Percentiles rank a stretch among this genome's conserved stretches.
Evolutionary conservation across 2,888 invertebrate species (phyloP).

Genomic region (Orchesellides sinensis): DNA sequence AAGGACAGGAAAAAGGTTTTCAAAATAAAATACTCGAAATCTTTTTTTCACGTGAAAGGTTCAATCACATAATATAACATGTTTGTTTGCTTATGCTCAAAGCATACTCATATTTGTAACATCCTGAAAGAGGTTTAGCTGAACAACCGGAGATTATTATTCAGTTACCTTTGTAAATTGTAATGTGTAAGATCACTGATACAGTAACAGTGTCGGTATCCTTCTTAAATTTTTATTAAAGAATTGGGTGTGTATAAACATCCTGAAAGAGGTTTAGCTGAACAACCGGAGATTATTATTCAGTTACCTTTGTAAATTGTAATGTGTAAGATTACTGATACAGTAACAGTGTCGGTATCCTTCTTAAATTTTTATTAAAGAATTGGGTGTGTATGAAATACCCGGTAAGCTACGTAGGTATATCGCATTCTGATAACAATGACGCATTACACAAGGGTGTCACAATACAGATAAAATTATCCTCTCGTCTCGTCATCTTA

Average conservation of each 20-base stretch:
- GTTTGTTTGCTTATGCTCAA: conserved; percentile 1
- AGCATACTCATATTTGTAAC: not conserved
- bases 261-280: not conserved
- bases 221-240: too few relatives aligned
- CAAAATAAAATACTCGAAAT: conserved; percentile 45
- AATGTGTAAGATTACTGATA: not conserved
- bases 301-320: not conserved
- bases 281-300: conserved; percentile 2
- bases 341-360: too few relatives aligned
- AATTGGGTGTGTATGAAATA: too few relatives aligned
- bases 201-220: too few relatives aligned
- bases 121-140: not conserved
- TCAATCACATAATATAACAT: not conserved
- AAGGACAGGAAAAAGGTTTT: conserved; percentile 60
- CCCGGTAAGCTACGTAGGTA: too few relatives aligned
- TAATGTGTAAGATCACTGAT: not conserved
- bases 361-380: too few relatives aligned
- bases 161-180: conserved; percentile 5
- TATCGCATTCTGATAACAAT: too few relatives aligned
- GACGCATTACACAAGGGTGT: not conserved
- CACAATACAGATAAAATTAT: conserved; percentile 2
- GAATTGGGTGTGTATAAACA: too few relatives aligned
- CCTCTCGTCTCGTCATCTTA: not conserved
- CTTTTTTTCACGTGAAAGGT: not conserved
- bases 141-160: conserved; percentile 1